phyloP scores from a whole-genome alignment of 2,113 vertebrate species.

The Lepisosteus oculatus region DNA sequence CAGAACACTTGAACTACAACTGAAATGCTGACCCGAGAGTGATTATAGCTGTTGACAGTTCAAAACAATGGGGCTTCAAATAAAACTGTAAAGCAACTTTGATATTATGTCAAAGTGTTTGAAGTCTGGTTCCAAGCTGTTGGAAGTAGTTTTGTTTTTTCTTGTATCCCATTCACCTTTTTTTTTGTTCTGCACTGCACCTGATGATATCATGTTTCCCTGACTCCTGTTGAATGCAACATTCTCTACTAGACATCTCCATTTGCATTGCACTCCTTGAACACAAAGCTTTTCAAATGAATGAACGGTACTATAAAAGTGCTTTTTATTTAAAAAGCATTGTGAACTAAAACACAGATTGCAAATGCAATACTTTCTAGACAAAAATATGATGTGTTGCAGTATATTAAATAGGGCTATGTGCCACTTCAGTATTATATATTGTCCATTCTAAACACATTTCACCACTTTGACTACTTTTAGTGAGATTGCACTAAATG shows the following conservation, averaged over 20 bases:
- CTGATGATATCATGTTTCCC: constrained; percentile 53
- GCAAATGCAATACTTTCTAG: constrained; percentile 65
- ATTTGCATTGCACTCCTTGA: constrained; percentile 58
- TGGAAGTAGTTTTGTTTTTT: constrained; percentile 58
- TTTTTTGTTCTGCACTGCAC: constrained; percentile 47
- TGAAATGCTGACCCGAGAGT: too few relatives aligned
- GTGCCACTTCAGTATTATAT: constrained; percentile 22
- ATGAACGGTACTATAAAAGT: constrained; percentile 53
- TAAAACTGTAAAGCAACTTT: not conserved
- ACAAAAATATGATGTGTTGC: constrained; percentile 38
- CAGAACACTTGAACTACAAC: too few relatives aligned
- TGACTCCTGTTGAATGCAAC: constrained; percentile 41
- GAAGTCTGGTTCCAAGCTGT: constrained; percentile 34
- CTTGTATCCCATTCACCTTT: constrained; percentile 6
- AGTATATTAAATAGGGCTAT: constrained; percentile 39
- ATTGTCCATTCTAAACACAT: constrained; percentile 52
- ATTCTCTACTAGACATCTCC: constrained; percentile 38
- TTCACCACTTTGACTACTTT: constrained; percentile 32
- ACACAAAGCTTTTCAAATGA: constrained; percentile 58
- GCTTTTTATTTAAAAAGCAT: constrained; percentile 42
- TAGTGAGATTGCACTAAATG: constrained; percentile 51
- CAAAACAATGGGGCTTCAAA: too few relatives aligned
- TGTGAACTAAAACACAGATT: constrained; percentile 48
- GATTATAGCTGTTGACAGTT: too few relatives aligned
- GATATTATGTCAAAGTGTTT: not conserved